Evolutionary conservation across 2,888 invertebrate species (phyloP).

Genomic region (Cheilosia vernalis): DNA sequence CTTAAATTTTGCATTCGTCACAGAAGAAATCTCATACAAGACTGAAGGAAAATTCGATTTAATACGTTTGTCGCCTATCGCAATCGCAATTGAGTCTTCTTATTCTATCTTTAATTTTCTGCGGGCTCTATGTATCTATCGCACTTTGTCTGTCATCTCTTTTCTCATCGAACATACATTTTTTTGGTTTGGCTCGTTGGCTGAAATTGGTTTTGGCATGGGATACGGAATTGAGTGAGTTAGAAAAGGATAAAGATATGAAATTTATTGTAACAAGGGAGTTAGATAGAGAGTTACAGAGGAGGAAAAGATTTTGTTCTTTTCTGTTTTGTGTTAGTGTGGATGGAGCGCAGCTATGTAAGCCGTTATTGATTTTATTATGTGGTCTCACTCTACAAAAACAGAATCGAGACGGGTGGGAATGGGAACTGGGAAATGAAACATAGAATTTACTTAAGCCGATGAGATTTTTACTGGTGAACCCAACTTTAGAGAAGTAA

Average conservation of each 20-base stretch:
- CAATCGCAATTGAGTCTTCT: too few relatives aligned
- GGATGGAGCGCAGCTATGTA: slow-evolving; percentile 6
- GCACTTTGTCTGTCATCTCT: slow-evolving; percentile 1
- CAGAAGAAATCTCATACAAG: slow-evolving; percentile 46
- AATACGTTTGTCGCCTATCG: background rate
- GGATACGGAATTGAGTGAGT: background rate
- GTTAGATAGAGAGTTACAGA: background rate
- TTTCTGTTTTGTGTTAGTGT: slow-evolving; percentile 50
- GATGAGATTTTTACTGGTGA: too few relatives aligned
- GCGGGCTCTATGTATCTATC: background rate
- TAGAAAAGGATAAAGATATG: background rate
- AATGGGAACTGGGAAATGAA: too few relatives aligned
- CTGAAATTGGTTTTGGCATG: too few relatives aligned
- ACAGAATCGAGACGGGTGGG: too few relatives aligned
- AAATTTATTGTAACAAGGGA: background rate
- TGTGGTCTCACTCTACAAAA: background rate
- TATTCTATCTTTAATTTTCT: background rate
- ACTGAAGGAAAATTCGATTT: slow-evolving; percentile 37
- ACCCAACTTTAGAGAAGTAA: too few relatives aligned
- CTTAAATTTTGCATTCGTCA: slow-evolving; percentile 41
- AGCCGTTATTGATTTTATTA: background rate
- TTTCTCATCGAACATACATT: too few relatives aligned
- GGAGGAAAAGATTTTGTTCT: background rate
- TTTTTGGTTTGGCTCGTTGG: too few relatives aligned
- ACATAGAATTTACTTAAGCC: background rate